A percentile compares a stretch with the other conserved stretches of the same genome.
These are phyloP conservation scores for Drosophila rufa DNA, from an alignment of 1,140 invertebrate species.

Conservation along the genomic window DNA sequence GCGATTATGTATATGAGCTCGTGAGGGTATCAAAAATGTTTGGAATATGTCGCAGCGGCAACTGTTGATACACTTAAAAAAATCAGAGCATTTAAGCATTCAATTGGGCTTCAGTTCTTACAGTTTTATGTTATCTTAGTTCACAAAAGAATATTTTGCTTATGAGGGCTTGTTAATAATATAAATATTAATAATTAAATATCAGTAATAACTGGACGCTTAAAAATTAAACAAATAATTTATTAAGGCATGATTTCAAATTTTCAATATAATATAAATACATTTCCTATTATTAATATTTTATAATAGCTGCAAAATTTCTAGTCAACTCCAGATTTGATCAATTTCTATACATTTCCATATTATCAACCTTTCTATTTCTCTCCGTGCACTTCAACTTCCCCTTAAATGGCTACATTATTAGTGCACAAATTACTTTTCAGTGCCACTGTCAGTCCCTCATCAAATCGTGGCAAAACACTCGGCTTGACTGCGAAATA, in stretches of 20 bases:
- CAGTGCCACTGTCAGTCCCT: slow-evolving; percentile 84
- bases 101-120: background rate
- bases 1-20: slow-evolving; percentile 81
- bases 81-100: slow-evolving; percentile 2
- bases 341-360: no score
- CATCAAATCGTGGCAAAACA: slow-evolving; percentile 82
- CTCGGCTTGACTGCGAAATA: slow-evolving; percentile 60
- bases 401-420: slow-evolving; percentile 46
- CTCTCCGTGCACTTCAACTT: slow-evolving; percentile 39
- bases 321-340: background rate
- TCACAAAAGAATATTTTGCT: background rate
- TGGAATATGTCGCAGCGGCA: slow-evolving; percentile 31
- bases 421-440: slow-evolving; percentile 83
- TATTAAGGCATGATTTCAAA: background rate
- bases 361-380: slow-evolving; percentile 12
- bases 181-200: background rate
- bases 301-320: background rate
- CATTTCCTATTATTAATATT: background rate
- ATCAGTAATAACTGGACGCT: background rate
- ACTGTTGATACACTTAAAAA: slow-evolving; percentile 42
- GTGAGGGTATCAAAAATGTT: slow-evolving; percentile 60
- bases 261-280: background rate
- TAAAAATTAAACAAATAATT: background rate
- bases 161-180: background rate
- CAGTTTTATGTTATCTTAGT: background rate